phyloP scores from a whole-genome alignment of 2,888 invertebrate genomes.

The Lasioglossum leucozonium region DNA sequence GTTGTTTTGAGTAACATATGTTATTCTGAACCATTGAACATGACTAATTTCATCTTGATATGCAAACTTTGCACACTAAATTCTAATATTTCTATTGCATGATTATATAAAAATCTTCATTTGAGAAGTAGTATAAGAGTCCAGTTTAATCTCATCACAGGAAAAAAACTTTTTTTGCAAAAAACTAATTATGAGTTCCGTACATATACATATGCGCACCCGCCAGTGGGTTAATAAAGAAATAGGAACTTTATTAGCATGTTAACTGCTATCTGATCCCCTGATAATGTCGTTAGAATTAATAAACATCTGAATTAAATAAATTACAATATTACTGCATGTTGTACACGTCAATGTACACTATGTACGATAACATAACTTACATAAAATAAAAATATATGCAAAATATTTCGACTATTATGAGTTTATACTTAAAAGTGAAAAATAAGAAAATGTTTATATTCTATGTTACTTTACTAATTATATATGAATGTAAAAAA shows the following conservation, averaged over 20 bases:
- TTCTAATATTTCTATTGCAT: neutral
- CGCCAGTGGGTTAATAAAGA: neutral
- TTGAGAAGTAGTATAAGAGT: neutral
- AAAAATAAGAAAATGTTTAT: conserved; percentile 32
- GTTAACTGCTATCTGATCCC: neutral
- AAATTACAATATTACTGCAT: neutral
- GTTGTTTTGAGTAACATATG: neutral
- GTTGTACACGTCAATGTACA: neutral
- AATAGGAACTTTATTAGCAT: neutral
- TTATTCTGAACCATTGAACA: neutral
- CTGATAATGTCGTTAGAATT: neutral
- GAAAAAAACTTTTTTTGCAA: neutral
- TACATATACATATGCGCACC: neutral
- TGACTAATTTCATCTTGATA: neutral
- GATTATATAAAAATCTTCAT: neutral
- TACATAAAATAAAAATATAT: neutral
- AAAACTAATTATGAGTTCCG: neutral
- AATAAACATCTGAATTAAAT: neutral
- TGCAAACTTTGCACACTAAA: neutral
- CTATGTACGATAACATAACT: neutral
- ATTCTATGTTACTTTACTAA: conserved; percentile 54
- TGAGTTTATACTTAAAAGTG: neutral
- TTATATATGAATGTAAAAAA: conserved; percentile 68
- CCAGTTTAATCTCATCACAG: neutral
- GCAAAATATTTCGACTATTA: neutral